These are phyloP conservation scores for Diachasma alloeum DNA, from an alignment of 1,140 invertebrate species.

Conservation along the genomic window DNA sequence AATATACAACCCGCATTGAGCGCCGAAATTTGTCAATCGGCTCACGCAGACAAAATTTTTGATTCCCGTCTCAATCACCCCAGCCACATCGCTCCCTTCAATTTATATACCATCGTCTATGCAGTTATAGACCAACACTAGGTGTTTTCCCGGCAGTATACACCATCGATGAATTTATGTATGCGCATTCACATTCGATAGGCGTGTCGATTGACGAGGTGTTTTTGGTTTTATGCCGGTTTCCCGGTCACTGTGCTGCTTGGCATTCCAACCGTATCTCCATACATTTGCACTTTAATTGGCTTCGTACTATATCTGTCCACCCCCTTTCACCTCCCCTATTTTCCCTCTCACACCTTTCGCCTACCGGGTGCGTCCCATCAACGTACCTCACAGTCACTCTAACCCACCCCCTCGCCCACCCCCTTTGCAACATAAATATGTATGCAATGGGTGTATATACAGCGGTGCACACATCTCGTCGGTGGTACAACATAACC, in stretches of 20 bases:
- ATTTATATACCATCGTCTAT: neutral
- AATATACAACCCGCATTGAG: neutral
- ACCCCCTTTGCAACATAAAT: constrained; percentile 36
- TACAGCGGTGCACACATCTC: neutral
- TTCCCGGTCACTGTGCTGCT: constrained; percentile 53
- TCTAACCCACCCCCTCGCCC: neutral
- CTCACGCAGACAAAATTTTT: constrained; percentile 19
- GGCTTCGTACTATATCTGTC: constrained; percentile 41
- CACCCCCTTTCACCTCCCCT: constrained; percentile 14
- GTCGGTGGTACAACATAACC: neutral
- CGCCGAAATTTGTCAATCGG: constrained; percentile 13
- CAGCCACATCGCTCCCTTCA: neutral
- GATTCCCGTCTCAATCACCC: neutral
- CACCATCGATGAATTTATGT: constrained; percentile 23
- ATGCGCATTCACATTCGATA: constrained; percentile 26
- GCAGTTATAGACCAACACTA: neutral
- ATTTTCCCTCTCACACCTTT: constrained; percentile 10
- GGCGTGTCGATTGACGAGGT: constrained; percentile 30
- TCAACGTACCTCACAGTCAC: constrained; percentile 1
- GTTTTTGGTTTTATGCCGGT: constrained; percentile 45
- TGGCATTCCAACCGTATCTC: constrained; percentile 55
- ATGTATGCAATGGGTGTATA: constrained; percentile 32
- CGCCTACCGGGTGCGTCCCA: neutral
- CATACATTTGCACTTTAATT: constrained; percentile 65
- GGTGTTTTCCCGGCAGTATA: neutral